phyloP scores from a whole-genome alignment of 2,113 vertebrate genomes.

The Scopus umbretta region DNA sequence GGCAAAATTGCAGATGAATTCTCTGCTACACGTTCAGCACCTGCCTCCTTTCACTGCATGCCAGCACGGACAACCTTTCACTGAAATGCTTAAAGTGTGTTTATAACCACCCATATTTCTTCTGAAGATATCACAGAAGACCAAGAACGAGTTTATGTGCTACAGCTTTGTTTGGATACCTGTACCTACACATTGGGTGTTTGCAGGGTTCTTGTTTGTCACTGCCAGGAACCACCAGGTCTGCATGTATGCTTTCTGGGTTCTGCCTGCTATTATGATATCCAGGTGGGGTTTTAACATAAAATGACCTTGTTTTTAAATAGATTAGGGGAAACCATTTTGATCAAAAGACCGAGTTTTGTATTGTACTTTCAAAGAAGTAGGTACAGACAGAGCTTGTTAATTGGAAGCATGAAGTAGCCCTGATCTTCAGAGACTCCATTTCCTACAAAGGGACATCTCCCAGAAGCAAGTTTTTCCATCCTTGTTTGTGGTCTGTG shows the following conservation, averaged over 20 bases:
- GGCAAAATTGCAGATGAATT: background rate
- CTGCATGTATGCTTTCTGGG: background rate
- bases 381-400: background rate
- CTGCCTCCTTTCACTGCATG: background rate
- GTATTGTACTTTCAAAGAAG: background rate
- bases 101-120: background rate
- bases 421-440: background rate
- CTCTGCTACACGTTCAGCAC: background rate
- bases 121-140: background rate
- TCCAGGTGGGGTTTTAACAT: background rate
- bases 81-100: background rate
- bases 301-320: background rate
- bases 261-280: background rate
- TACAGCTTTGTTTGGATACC: background rate
- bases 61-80: background rate
- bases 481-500: background rate
- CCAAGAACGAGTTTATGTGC: background rate
- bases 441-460: background rate
- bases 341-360: background rate
- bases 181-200: background rate
- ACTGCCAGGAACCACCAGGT: background rate
- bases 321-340: background rate
- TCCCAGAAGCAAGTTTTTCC: background rate
- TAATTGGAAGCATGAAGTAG: background rate
- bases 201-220: background rate